Conservation (phyloP, 2,113 vertebrate genomes). For the Lepidothrix coronata region DNA sequence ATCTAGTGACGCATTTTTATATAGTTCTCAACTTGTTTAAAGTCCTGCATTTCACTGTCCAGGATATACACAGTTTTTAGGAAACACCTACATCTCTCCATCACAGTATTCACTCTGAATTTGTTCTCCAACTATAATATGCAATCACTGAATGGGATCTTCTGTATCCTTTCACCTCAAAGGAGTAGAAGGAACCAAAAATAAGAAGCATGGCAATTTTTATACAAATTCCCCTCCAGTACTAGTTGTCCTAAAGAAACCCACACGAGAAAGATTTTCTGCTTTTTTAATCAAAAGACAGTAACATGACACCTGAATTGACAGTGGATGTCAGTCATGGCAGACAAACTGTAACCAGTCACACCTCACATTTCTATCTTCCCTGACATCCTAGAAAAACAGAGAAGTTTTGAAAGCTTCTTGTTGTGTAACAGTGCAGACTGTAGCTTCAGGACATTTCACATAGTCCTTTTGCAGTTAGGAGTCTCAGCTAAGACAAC, state of each 20-base stretch:
- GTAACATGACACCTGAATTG: not conserved
- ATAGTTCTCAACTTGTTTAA: not conserved
- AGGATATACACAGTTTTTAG: not conserved
- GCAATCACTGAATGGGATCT: not conserved
- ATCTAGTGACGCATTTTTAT: not conserved
- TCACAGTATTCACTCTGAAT: not conserved
- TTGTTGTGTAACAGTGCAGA: not conserved
- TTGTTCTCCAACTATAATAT: not conserved
- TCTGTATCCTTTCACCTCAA: not conserved
- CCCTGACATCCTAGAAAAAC: not conserved
- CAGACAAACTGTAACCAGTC: not conserved
- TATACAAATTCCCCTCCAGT: not conserved
- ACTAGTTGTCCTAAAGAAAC: not conserved
- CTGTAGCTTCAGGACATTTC: not conserved
- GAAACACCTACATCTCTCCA: not conserved
- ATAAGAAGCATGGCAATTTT: not conserved
- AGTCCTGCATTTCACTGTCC: not conserved
- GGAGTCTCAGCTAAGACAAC: not conserved
- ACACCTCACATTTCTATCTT: not conserved
- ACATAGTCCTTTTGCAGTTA: not conserved
- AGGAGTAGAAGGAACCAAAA: not conserved
- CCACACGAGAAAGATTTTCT: not conserved
- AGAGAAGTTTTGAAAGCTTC: not conserved
- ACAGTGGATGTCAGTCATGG: not conserved
- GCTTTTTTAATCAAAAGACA: not conserved